Percentiles rank a stretch among this genome's conserved stretches.
phyloP scores from a whole-genome alignment of 2,888 invertebrate species.

The Orchestes rusci region DNA sequence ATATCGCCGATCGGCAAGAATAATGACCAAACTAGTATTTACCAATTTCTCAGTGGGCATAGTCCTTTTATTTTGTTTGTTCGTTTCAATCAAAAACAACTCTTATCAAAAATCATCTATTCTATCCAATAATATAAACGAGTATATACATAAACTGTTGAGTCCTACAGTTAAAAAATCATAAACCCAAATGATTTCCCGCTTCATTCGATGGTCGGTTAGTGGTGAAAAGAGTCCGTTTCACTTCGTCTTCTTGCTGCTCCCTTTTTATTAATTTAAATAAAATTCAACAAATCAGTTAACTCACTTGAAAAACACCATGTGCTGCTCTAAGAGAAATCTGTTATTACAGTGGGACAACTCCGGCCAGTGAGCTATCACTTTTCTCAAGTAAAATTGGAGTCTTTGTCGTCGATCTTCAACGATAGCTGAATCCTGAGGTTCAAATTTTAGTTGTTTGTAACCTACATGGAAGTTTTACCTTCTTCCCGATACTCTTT shows the following conservation, averaged over 20 bases:
- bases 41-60: no score
- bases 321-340: slow-evolving; percentile 66
- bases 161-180: slow-evolving; percentile 20
- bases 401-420: slow-evolving; percentile 78
- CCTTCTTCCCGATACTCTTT: slow-evolving; percentile 88
- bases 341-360: slow-evolving; percentile 70
- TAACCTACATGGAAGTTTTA: slow-evolving; percentile 37
- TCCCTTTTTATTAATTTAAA: slow-evolving; percentile 32
- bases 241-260: slow-evolving; percentile 35
- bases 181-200: slow-evolving; percentile 42
- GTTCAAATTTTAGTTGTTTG: no score
- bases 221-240: slow-evolving; percentile 32
- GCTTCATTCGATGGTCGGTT: slow-evolving; percentile 29
- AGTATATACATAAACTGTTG: no score
- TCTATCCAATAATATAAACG: no score
- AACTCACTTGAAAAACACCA: slow-evolving; percentile 81
- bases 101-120: no score
- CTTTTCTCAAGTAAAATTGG: slow-evolving; percentile 80
- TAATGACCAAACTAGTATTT: no score
- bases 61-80: not conserved
- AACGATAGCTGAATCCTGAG: slow-evolving; percentile 72
- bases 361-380: slow-evolving; percentile 73
- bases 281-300: not conserved
- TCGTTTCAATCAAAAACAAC: not conserved
- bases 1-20: no score